These are phyloP conservation scores for Byasa hedistus DNA, from an alignment of 2,888 invertebrate genomes.

Conservation along the genomic window DNA sequence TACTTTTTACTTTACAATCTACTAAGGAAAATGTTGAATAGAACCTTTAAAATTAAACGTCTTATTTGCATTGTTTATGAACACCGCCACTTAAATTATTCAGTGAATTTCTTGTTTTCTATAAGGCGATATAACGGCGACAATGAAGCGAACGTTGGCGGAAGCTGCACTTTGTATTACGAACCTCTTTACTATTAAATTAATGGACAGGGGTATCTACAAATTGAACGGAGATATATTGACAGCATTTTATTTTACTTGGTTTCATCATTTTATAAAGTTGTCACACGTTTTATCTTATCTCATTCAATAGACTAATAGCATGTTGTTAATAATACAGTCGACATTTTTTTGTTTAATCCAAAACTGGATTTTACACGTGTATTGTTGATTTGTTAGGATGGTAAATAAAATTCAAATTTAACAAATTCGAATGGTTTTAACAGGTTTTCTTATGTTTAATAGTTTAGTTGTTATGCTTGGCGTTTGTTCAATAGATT, in stretches of 20 bases:
- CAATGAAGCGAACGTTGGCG: slow-evolving; percentile 27
- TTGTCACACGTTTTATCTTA: slow-evolving; percentile 31
- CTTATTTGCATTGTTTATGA: slow-evolving; percentile 11
- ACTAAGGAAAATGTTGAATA: too few relatives aligned
- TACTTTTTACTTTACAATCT: too few relatives aligned
- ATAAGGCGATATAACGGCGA: slow-evolving; percentile 24
- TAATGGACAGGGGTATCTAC: slow-evolving; percentile 29
- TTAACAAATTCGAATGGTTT: slow-evolving; percentile 13
- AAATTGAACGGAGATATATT: slow-evolving; percentile 31
- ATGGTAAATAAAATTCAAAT: slow-evolving; percentile 16
- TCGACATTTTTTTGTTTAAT: slow-evolving; percentile 27
- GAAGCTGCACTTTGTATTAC: slow-evolving; percentile 28
- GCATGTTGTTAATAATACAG: slow-evolving; percentile 27
- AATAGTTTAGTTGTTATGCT: slow-evolving; percentile 15
- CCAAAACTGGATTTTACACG: slow-evolving; percentile 28
- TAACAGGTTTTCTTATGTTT: slow-evolving; percentile 19
- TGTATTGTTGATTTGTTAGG: slow-evolving; percentile 17
- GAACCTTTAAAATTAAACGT: slow-evolving; percentile 10
- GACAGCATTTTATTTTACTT: slow-evolving; percentile 26
- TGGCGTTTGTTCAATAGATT: slow-evolving; percentile 24
- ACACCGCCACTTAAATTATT: slow-evolving; percentile 12
- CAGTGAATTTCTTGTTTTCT: slow-evolving; percentile 18
- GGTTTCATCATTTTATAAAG: slow-evolving; percentile 31
- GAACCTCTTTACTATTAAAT: slow-evolving; percentile 28
- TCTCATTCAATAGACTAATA: slow-evolving; percentile 28